These are phyloP conservation scores for Cranoglanis bouderius DNA, from an alignment of 2,113 vertebrate genomes.

Conservation along the genomic window DNA sequence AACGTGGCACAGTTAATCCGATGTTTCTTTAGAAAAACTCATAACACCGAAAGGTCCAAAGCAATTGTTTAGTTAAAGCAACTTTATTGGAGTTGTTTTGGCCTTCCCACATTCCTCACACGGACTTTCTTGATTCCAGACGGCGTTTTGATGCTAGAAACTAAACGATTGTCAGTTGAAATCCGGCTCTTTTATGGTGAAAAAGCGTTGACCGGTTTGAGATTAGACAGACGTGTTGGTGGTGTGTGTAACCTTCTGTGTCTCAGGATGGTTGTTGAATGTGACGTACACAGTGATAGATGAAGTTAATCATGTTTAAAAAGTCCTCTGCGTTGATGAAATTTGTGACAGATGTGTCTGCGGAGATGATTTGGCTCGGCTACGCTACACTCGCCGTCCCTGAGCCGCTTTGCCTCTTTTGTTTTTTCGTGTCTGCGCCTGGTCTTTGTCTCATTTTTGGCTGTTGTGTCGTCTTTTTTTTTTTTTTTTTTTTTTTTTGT, in stretches of 20 bases:
- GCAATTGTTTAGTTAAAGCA: background rate
- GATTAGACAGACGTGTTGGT: background rate
- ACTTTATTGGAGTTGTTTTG: background rate
- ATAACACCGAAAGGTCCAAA: background rate
- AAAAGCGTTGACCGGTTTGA: background rate
- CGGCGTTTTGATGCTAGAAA: background rate
- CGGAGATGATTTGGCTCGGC: constrained; percentile 11
- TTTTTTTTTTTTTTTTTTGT: background rate
- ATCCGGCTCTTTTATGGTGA: background rate
- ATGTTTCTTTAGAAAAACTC: background rate
- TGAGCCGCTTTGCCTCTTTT: background rate
- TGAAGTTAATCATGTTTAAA: constrained; percentile 25
- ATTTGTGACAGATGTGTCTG: constrained; percentile 36
- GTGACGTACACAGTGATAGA: background rate
- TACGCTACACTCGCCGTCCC: background rate
- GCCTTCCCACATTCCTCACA: background rate
- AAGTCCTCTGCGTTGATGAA: background rate
- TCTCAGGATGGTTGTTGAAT: background rate
- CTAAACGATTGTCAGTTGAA: constrained; percentile 6
- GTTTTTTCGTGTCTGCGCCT: background rate
- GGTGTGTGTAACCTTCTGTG: background rate
- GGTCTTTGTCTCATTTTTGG: constrained; percentile 32
- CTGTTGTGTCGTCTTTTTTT: constrained; percentile 4
- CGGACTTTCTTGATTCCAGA: background rate
- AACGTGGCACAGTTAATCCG: background rate